Percentiles rank a stretch among this genome's conserved stretches.
These are phyloP conservation scores for Clytia hemisphaerica DNA, from an alignment of 30 jellyfish, hydroid and myxozoan genomes.

Conservation along the genomic window DNA sequence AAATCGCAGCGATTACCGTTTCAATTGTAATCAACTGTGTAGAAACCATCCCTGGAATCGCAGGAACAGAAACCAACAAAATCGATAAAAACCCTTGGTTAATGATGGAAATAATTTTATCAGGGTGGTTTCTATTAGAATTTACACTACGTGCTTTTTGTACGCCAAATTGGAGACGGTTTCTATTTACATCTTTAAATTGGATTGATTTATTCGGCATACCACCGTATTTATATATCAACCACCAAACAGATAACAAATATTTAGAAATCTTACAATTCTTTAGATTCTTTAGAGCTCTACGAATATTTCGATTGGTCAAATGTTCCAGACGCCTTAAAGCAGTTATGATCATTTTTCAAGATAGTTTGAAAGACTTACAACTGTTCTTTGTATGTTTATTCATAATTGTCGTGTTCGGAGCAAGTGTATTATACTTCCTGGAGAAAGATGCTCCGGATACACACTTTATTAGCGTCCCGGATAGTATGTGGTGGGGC, in stretches of 20 bases:
- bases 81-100: slow-evolving; percentile 17
- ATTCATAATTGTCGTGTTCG: slow-evolving; percentile 37
- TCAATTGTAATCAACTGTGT: slow-evolving; percentile 46
- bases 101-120: slow-evolving; percentile 22
- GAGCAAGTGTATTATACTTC: slow-evolving; percentile 48
- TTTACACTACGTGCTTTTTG: slow-evolving; percentile 16
- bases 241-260: slow-evolving; percentile 15
- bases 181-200: slow-evolving; percentile 26
- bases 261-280: slow-evolving; percentile 30
- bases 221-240: slow-evolving; percentile 26
- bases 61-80: background rate
- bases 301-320: slow-evolving; percentile 59
- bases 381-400: slow-evolving; percentile 35
- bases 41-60: slow-evolving; percentile 38
- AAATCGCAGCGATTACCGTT: background rate
- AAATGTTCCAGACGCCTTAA: slow-evolving; percentile 42
- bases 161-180: slow-evolving; percentile 38
- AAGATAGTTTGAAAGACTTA: slow-evolving; percentile 53
- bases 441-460: slow-evolving; percentile 46
- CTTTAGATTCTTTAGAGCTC: slow-evolving; percentile 42
- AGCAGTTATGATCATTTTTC: slow-evolving; percentile 35
- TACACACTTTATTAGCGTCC: slow-evolving; percentile 53
- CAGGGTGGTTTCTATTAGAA: slow-evolving; percentile 45
- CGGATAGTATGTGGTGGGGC: slow-evolving; percentile 75
- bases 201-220: slow-evolving; percentile 47